A percentile compares a stretch with the other conserved stretches of the same genome.
Evolutionary conservation across 2,113 vertebrate genomes (phyloP).

Genomic region (Aegotheles bennettii): DNA sequence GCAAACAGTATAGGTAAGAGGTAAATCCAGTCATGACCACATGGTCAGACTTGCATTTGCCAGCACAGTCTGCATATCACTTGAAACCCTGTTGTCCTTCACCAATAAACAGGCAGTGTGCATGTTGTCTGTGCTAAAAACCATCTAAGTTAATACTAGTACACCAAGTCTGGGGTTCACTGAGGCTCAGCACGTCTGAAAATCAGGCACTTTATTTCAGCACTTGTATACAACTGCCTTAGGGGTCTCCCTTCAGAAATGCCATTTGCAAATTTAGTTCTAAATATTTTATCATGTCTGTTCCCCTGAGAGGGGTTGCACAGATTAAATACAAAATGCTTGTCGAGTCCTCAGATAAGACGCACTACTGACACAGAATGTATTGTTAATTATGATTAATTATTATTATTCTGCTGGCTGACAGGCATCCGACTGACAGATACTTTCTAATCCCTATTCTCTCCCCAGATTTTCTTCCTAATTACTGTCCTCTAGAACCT

Average conservation of each 20-base stretch:
- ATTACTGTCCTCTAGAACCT: conserved; percentile 42
- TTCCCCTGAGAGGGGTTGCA: neutral
- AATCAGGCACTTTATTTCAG: neutral
- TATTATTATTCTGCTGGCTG: conserved; percentile 19
- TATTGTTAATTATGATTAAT: conserved; percentile 35
- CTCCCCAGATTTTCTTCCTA: conserved; percentile 31
- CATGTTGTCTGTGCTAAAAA: neutral
- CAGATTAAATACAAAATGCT: conserved; percentile 20
- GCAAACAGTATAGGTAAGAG: neutral
- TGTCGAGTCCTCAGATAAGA: conserved; percentile 13
- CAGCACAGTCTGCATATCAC: neutral
- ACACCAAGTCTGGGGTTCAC: neutral
- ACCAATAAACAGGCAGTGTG: neutral
- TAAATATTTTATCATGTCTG: conserved; percentile 20
- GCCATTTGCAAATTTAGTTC: conserved; percentile 20
- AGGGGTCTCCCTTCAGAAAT: conserved; percentile 10
- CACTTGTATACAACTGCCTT: neutral
- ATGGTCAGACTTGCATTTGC: neutral
- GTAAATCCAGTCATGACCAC: neutral
- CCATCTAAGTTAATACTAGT: neutral
- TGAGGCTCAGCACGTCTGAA: neutral
- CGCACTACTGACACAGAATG: neutral
- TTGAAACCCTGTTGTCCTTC: neutral
- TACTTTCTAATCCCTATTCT: conserved; percentile 43
- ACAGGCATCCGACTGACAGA: neutral